Evolutionary conservation across 2,888 invertebrate species (phyloP), one percentile per base, ranked within the genome.

Genomic region (Craniophora ligustri): DNA sequence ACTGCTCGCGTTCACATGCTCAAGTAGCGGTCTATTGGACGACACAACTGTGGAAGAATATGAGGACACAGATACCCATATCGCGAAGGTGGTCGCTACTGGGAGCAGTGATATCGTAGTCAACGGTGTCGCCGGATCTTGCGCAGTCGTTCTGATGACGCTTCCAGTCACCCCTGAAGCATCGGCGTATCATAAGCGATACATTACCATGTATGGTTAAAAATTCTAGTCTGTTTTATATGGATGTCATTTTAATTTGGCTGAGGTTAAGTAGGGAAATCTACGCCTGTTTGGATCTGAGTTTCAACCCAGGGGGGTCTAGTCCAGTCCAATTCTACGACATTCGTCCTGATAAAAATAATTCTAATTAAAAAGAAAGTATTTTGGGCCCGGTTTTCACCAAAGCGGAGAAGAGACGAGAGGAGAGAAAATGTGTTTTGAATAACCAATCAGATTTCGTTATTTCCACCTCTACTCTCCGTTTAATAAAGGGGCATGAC

Each of bases 91-190:
- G 0, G 11, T 89, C 0, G 78, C 67, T 76, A 6, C 51, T 81
- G 1, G 63, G 0, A 70, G 80, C 0, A 58, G 73, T 0, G 47
- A 61, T 0, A 65, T 84, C 26, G 81, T 28, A 0, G 72, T 91
- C 0, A 89, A 90, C 42, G 86, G 89, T 13, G 84, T 84, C 0
- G 82, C 88, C 1, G 91, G 92, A 0, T 81, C 80, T 1, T 87
- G 86, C 47, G 49, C 79, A 0, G 38, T 92, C 1, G 79, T 86
- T 0, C 62, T 85, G 69, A 35, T 60, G 0, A 62, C 76, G 10
- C 89, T 88, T 0, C 83, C 83, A 0, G n/a, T 84, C 0, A 46
- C 67, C 5, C 72, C 72, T 2, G 70, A 74, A 0, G 50, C 81
- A 0, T 81, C 90, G 0, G 32, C 66, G 0, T 87, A 87, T 53